Evolutionary conservation across 2,113 vertebrate species (phyloP).

Genomic region (Mesocricetus auratus): DNA sequence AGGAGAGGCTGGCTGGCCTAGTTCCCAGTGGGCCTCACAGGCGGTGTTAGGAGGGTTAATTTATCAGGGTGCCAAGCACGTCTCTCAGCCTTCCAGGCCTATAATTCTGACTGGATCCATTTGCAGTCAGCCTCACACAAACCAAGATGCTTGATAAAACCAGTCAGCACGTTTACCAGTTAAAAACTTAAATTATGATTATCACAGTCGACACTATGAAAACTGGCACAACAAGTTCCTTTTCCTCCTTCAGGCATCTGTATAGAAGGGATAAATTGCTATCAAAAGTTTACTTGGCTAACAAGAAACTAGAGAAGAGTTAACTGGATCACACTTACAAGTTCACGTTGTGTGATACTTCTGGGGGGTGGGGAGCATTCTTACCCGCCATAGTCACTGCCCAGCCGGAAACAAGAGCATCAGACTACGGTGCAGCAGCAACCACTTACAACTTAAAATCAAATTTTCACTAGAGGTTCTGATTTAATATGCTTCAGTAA

Average conservation of each 20-base stretch:
- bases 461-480: background rate
- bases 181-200: background rate
- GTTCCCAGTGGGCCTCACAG: background rate
- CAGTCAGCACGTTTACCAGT: background rate
- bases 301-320: background rate
- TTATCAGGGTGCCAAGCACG: background rate
- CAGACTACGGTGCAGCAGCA: background rate
- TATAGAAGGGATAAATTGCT: background rate
- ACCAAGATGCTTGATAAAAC: background rate
- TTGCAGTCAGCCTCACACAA: background rate
- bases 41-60: background rate
- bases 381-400: background rate
- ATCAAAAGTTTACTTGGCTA: background rate
- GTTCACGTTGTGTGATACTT: background rate
- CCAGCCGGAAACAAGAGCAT: background rate
- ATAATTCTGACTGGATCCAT: background rate
- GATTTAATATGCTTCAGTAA: background rate
- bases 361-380: background rate
- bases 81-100: background rate
- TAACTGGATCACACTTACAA: background rate
- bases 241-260: background rate
- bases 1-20: constrained; percentile 12
- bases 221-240: background rate
- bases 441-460: background rate
- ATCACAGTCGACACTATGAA: background rate